Evolutionary conservation across 2,797 vertebrate genomes (phyloP).

Genomic region (Margarornis squamiger): DNA sequence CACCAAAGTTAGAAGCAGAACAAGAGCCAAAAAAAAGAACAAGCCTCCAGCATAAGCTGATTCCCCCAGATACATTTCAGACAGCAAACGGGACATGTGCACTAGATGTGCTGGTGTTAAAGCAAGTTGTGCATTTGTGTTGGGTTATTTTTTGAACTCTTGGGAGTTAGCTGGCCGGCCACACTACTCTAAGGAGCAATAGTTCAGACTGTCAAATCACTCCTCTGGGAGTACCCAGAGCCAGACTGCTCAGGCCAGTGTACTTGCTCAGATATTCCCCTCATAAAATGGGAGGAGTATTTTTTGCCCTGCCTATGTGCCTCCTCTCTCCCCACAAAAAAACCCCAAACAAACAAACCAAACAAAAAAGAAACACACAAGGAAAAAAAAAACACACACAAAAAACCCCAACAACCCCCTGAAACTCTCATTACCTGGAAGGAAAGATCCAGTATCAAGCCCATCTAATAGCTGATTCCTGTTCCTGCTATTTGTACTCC

Average conservation of each 20-base stretch:
- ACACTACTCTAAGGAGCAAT: constrained; percentile 37
- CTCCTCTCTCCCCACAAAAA: not conserved
- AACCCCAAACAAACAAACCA: no score
- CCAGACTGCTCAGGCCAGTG: constrained; percentile 1
- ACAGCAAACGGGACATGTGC: not conserved
- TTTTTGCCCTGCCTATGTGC: not conserved
- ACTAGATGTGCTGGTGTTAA: not conserved
- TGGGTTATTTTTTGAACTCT: constrained; percentile 50
- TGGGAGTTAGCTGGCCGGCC: constrained; percentile 55
- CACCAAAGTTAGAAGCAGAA: not conserved
- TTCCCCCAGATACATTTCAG: not conserved
- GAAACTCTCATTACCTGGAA: not conserved
- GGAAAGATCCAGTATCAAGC: not conserved
- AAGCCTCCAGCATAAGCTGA: not conserved
- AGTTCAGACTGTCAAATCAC: constrained; percentile 39
- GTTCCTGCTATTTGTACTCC: not conserved
- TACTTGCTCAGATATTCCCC: constrained; percentile 1
- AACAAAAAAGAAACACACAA: no score
- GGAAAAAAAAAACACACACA: no score
- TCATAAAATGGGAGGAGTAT: not conserved
- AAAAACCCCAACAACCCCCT: not conserved
- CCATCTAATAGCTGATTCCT: not conserved
- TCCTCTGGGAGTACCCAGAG: constrained; percentile 43
- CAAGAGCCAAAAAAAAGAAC: constrained; percentile 41
- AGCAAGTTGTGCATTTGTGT: constrained; percentile 35